Evolutionary conservation across 2,888 invertebrate genomes (phyloP), one percentile per base, ranked within the genome.

Genomic region (Cerceris rybyensis): DNA sequence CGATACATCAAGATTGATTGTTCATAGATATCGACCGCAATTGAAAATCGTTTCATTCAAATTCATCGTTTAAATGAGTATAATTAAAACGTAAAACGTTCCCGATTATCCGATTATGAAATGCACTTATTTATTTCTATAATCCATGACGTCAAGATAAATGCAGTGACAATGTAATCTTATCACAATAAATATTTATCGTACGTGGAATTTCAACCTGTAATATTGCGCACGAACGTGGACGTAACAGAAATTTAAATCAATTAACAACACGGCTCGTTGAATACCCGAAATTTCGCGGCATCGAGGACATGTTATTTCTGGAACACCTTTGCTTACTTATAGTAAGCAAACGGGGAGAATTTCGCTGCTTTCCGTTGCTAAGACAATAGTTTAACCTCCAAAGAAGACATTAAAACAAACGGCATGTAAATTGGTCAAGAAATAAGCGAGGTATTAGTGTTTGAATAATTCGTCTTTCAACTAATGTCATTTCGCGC

Each of bases 111-210:
- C n/a, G n/a, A 50, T 50, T 50, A 50, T n/a, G 50, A 50, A 50
- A 50, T 50, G 7, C 13, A 2, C n/a, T 13, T 28, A n/a, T 46
- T 11, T 50, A 13, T 50, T 50, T 7, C 50, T 13, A 11, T 50
- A 50, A 50, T 50, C 50, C 50, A n/a, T n/a, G 50, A 50, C 50
- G 50, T 50, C 50, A 50, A 50, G n/a, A n/a, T 11, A 50, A 1
- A 50, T 4, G 4, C 28, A 4, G 1, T 50, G 11, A 7, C 50
- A 7, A 11, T 13, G n/a, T 50, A 50, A 11, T n/a, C 50, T 50
- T 50, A 50, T 50, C 50, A 2, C 7, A 13, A 11, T 7, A 50
- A 50, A 50, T 50, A 50, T 50, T 50, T 6, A 50, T n/a, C 6
- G 1, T n/a, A 50, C 50, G n/a, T n/a, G 50, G 11, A 50, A n/a